Base-by-base conservation (phyloP, 2,888 invertebrate genomes). In the Leptinotarsa tumamoca region DNA sequence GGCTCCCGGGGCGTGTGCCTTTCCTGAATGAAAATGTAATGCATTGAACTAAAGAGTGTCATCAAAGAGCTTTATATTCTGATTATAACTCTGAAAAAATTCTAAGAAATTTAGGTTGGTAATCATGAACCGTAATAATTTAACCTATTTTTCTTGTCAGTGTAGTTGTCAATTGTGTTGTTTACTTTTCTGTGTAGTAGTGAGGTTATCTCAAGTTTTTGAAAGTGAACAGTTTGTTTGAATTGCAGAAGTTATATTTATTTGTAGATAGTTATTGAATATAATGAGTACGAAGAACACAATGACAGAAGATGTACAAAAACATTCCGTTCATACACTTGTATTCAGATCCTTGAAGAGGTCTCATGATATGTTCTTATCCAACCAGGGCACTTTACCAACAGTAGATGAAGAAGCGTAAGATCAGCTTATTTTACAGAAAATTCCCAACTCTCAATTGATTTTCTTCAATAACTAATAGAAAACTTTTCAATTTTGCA, bases 291-390 rank as follows among this genome's bases (percentile, higher is more conserved):
- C 52, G 18, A 33, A 61, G 27, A 70, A 58, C 15, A 69, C 52
- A 33, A 92, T 91, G 90, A 90, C 91, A 83, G 94, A 95, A 89
- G 96, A 96, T 84, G 98, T 98, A 14, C 98, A 98, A 86, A 94
- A 96, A 84, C 98, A 98, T 89, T 98, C 98, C 5, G 98, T 98
- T 1, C 98, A 98, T 87, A 98, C 98, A 0, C 90, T 98, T 79
- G 98, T 99, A 80, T 99, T 99, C 88, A 92, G 99, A 81, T 99
- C 98, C 10, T 89, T 99, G 80, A 99, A 99, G 89, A 91, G 99
- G 85, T 97, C 98, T 1, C 98, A 99, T 87, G 99, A 99, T 89
- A 95, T 98, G 95, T 99, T 99, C 88, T 90, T 98, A 67, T 93
- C 95, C 17, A 97, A 98, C 87, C 97, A 98, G 87, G 94, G 95